Evolutionary conservation across 2,888 invertebrate genomes (phyloP), one percentile per base, ranked within the genome.

Genomic region (Cheilosia impressa): DNA sequence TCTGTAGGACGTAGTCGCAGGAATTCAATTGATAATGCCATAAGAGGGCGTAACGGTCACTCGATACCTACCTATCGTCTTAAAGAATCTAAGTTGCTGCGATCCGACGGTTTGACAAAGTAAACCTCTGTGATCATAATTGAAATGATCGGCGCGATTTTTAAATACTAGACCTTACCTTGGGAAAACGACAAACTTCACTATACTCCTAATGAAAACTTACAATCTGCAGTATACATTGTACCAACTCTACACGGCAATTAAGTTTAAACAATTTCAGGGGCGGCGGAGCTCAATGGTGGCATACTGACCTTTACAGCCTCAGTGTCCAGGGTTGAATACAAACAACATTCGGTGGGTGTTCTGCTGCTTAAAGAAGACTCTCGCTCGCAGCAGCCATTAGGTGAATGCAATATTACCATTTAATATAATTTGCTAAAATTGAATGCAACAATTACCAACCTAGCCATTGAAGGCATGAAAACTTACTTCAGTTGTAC

Each of bases 301-400:
- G 53, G 60, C 38, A 84, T 84, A 84, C 84, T 75, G 69, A 84
- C 84, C 84, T 84, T 76, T 65, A 52, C 57, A 65, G 47, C 55
- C 45, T 53, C 50, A 55, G 24, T 34, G 43, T 84, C 73, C 68
- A 38, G 65, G 57, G 68, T 60, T 52, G 65, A 77, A 58, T 27
- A 53, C 57, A 58, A 43, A 17, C 47, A 47, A 53, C 50, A 55
- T 58, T 76, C 34, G 38, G 22, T 60, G 31, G 66, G 66, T 60
- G 62, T 38, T 38, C 13, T 38, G 38, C 13, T 38, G 13, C 4
- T 62, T 65, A 66, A 31, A 76, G 57, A 53, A 27, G 65, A 65
- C 24, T 72, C 55, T 62, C 47, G 60, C 27, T 72, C 55, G 55
- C 47, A 63, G 31, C 45, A 63, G 47, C 62, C 55, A 76, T 58